A percentile compares a stretch with the other conserved stretches of the same genome.
Conservation (phyloP, 2,888 invertebrate genomes). For the Eupithecia exiguata region DNA sequence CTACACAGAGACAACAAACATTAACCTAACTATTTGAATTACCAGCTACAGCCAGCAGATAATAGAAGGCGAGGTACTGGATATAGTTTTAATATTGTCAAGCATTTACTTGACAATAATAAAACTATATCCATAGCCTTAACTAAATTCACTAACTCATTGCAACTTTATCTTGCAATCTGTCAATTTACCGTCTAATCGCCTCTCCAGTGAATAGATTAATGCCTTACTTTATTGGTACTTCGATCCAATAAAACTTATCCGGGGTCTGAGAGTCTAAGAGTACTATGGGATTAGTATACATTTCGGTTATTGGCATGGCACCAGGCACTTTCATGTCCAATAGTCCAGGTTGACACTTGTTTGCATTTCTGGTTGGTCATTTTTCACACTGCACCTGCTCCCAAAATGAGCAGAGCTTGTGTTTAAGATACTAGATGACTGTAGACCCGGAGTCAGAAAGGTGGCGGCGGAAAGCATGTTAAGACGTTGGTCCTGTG, state of each 20-base stretch:
- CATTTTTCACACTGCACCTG: neutral
- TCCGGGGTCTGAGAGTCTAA: slow-evolving; percentile 17
- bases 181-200: slow-evolving; percentile 50
- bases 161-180: slow-evolving; percentile 45
- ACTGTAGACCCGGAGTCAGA: no score
- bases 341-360: neutral
- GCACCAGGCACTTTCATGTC: neutral
- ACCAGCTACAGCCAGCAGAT: no score
- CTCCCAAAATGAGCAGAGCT: neutral
- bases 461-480: no score
- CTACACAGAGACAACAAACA: no score
- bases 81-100: no score
- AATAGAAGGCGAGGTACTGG: neutral
- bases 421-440: neutral
- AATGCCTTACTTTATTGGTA: slow-evolving; percentile 51
- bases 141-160: slow-evolving; percentile 41
- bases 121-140: neutral
- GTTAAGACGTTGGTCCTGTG: no score
- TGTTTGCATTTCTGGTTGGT: neutral
- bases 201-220: slow-evolving; percentile 45
- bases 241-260: slow-evolving; percentile 35
- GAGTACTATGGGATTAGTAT: neutral
- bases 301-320: neutral
- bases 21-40: neutral
- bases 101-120: no score